Evolutionary conservation across 2,888 invertebrate species (phyloP).

Genomic region (Ceraclea dissimilis): DNA sequence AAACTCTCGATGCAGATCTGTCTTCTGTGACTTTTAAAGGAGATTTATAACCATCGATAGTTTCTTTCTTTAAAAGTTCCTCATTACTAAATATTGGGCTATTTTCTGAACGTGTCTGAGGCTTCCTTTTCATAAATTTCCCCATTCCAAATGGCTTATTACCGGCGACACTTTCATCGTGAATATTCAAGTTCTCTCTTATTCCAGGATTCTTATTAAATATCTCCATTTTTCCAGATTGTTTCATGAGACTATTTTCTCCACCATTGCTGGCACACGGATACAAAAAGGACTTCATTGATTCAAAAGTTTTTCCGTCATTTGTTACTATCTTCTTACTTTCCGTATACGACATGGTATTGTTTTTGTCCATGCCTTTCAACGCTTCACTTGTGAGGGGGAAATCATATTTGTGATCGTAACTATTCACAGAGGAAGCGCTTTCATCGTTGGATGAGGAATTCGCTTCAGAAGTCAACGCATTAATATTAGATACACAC

Average conservation of each 20-base stretch:
- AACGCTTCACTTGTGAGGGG: constrained; percentile 1
- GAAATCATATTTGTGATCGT: constrained; percentile 14
- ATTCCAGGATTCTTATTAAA: constrained; percentile 40
- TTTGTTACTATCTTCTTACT: not conserved
- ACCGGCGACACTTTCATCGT: constrained; percentile 28
- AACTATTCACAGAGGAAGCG: constrained; percentile 19
- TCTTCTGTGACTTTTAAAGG: not conserved
- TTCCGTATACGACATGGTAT: not conserved
- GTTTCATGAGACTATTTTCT: constrained; percentile 37
- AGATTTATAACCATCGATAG: constrained; percentile 7
- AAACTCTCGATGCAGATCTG: not conserved
- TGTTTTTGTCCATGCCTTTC: not conserved
- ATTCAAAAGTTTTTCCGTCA: not conserved
- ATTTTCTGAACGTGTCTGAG: not conserved
- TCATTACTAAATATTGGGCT: constrained; percentile 4
- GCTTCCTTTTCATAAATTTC: constrained; percentile 21
- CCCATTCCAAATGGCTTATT: constrained; percentile 21
- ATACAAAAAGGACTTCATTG: constrained; percentile 20
- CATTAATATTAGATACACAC: not conserved
- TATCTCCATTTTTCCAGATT: constrained; percentile 44
- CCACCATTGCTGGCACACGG: constrained; percentile 11
- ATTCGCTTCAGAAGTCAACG: not conserved
- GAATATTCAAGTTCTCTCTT: constrained; percentile 40
- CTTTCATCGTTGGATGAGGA: constrained; percentile 18
- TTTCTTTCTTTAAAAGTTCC: not conserved